A percentile compares a stretch with the other conserved stretches of the same genome.
Conservation (phyloP, 2,888 invertebrate species). For the Troides oblongomaculatus region DNA sequence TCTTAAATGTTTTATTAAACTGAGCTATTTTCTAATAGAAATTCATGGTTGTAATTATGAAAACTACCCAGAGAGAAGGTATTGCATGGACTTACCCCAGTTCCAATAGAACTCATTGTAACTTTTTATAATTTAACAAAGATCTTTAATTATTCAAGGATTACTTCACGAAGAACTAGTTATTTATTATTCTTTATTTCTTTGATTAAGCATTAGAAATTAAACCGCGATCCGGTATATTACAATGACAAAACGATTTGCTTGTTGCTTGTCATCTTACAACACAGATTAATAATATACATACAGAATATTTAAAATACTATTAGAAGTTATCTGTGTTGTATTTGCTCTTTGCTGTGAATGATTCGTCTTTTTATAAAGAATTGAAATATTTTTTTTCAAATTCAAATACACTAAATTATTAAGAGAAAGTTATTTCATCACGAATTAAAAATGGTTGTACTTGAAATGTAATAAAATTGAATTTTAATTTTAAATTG, state of each 20-base stretch:
- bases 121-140: slow-evolving; percentile 36
- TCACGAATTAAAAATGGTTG: too few species aligned
- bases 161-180: background rate
- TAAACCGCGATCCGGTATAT: slow-evolving; percentile 31
- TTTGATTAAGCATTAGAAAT: slow-evolving; percentile 27
- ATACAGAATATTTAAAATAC: background rate
- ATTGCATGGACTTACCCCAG: slow-evolving; percentile 86
- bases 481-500: too few species aligned
- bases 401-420: too few species aligned
- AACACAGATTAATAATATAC: slow-evolving; percentile 5
- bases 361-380: too few species aligned
- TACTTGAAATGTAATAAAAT: too few species aligned
- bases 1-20: background rate
- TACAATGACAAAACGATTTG: slow-evolving; percentile 28
- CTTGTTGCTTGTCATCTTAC: slow-evolving; percentile 27
- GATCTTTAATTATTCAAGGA: slow-evolving; percentile 11
- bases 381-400: too few species aligned
- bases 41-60: slow-evolving; percentile 11
- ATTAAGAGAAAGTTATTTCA: too few species aligned
- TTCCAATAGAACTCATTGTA: slow-evolving; percentile 96
- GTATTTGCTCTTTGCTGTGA: too few species aligned
- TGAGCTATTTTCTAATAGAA: background rate
- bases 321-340: background rate
- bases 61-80: too few species aligned
- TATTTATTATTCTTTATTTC: slow-evolving; percentile 23